A percentile compares a stretch with the other conserved stretches of the same genome.
Evolutionary conservation across 2,888 invertebrate genomes (phyloP).

Genomic region (Polydrusus pterygomalis): DNA sequence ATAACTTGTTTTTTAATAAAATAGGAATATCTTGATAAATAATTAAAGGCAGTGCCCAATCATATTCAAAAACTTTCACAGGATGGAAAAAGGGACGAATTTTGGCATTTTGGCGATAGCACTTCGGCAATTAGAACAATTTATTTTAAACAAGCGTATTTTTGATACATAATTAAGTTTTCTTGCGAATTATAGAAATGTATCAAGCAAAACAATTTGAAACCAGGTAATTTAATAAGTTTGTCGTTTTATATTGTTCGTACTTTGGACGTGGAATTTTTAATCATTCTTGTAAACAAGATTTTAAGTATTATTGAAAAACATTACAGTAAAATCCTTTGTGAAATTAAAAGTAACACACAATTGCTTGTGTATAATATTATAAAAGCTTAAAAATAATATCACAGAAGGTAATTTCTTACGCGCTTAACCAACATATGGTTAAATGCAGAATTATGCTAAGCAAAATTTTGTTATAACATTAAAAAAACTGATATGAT

Average conservation of each 20-base stretch:
- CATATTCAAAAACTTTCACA: slow-evolving; percentile 21
- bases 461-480: no score
- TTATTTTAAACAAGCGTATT: slow-evolving; percentile 39
- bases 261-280: not conserved
- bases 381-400: no score
- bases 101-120: slow-evolving; percentile 39
- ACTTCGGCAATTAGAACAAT: slow-evolving; percentile 39
- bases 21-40: slow-evolving; percentile 1
- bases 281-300: no score
- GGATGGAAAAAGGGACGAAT: slow-evolving; percentile 55
- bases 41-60: slow-evolving; percentile 25
- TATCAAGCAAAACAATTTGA: slow-evolving; percentile 35
- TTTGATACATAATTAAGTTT: slow-evolving; percentile 19
- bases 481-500: no score
- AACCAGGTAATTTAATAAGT: not conserved
- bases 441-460: no score
- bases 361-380: no score
- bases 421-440: no score
- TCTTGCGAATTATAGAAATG: slow-evolving; percentile 30
- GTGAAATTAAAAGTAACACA: no score
- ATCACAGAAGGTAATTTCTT: no score
- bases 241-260: not conserved
- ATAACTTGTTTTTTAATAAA: not conserved
- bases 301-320: no score
- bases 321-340: no score